Evolutionary conservation across 2,113 vertebrate genomes (phyloP).

Genomic region (Hippocampus zosterae): DNA sequence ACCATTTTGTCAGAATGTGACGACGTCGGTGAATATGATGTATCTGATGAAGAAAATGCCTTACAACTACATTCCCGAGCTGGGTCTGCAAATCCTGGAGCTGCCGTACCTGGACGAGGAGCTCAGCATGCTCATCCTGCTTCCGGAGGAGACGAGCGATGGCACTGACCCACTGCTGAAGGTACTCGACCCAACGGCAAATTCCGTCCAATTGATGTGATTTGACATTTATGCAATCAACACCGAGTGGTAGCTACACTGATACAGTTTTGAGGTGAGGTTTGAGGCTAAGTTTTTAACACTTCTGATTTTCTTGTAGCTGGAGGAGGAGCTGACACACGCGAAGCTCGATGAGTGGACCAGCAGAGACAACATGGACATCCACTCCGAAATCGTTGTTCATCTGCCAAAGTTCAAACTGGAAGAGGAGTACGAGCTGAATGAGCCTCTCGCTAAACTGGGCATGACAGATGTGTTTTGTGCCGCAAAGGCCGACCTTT

Average conservation of each 20-base stretch:
- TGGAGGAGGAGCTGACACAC: constrained; percentile 79
- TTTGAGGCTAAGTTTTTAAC: too few species aligned
- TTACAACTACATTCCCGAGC: constrained; percentile 73
- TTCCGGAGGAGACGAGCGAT: constrained; percentile 75
- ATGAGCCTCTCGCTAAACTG: constrained; percentile 66
- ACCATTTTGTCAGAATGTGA: constrained; percentile 73
- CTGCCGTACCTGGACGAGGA: constrained; percentile 77
- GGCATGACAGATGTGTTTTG: constrained; percentile 82
- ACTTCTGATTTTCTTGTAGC: constrained; percentile 57
- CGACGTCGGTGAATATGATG: constrained; percentile 86
- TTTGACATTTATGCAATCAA: neutral
- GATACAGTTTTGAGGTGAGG: too few species aligned
- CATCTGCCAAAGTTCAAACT: constrained; percentile 85
- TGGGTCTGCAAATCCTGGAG: constrained; percentile 76
- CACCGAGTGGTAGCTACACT: neutral
- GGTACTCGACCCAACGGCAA: constrained; percentile 69
- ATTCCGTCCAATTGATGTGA: neutral
- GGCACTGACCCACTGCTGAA: constrained; percentile 74
- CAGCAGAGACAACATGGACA: constrained; percentile 62
- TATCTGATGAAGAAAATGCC: constrained; percentile 75
- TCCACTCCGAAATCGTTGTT: constrained; percentile 64
- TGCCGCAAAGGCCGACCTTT: constrained; percentile 74
- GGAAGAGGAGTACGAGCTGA: constrained; percentile 80
- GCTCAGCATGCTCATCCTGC: constrained; percentile 87
- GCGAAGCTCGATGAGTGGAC: constrained; percentile 85